Conservation (phyloP, 2,888 invertebrate genomes). For the Drosophila mettleri region DNA sequence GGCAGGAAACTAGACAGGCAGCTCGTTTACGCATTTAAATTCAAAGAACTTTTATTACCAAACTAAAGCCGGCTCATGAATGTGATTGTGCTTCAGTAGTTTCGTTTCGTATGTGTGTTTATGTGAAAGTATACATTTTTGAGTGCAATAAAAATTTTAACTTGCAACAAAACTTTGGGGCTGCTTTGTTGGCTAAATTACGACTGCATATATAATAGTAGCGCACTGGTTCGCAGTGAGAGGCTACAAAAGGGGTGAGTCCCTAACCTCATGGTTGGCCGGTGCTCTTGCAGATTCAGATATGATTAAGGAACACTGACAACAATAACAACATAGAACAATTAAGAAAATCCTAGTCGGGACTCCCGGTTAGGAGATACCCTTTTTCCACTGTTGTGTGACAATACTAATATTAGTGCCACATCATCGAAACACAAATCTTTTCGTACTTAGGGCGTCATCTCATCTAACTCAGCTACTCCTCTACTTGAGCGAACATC, state of each 20-base stretch:
- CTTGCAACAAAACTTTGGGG: conserved; percentile 65
- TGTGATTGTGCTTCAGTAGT: conserved; percentile 15
- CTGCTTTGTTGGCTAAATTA: conserved; percentile 76
- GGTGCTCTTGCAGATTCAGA: conserved; percentile 82
- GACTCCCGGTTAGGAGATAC: no score
- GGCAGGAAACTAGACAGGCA: conserved; percentile 53
- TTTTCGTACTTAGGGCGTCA: no score
- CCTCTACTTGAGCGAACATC: no score
- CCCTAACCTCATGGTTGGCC: conserved; percentile 83
- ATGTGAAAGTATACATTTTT: conserved; percentile 53
- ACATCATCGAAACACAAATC: no score
- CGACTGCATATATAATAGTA: conserved; percentile 72
- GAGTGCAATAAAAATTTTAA: conserved; percentile 80
- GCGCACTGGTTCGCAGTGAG: conserved; percentile 78
- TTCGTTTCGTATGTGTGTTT: conserved; percentile 13
- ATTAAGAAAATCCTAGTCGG: no score
- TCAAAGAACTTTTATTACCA: conserved; percentile 80
- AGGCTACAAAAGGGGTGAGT: conserved; percentile 79
- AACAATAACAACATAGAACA: no score
- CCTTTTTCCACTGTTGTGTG: no score
- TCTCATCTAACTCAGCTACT: no score
- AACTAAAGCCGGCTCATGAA: conserved; percentile 59
- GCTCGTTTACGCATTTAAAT: conserved; percentile 81
- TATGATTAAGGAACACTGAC: conserved; percentile 70
- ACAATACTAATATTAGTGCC: no score